Conservation (phyloP, 1,140 invertebrate genomes). For the Drepana arcuata region DNA sequence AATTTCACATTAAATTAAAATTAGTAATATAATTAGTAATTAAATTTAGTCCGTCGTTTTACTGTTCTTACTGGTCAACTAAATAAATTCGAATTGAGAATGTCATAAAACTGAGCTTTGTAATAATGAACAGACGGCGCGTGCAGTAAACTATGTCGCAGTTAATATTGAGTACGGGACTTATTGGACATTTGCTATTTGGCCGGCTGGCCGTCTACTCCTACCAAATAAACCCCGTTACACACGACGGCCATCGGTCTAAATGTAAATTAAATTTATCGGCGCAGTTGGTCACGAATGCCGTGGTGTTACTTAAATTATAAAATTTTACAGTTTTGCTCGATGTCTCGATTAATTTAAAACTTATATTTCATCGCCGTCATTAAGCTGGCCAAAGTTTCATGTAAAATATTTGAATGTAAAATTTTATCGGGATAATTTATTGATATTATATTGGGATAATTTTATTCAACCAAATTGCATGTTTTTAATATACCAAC, state of each 20-base stretch:
- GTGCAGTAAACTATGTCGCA: constrained; percentile 51
- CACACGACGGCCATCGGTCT: constrained; percentile 5
- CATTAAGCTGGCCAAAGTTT: too few relatives aligned
- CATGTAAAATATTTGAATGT: too few relatives aligned
- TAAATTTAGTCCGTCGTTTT: constrained; percentile 28
- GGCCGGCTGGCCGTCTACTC: constrained; percentile 11
- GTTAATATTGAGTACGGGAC: constrained; percentile 46
- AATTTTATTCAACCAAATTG: too few relatives aligned
- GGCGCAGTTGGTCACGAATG: not conserved
- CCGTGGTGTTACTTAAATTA: constrained; percentile 1
- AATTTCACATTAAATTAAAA: too few relatives aligned
- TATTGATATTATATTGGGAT: too few relatives aligned
- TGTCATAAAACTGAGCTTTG: constrained; percentile 51
- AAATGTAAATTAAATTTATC: constrained; percentile 2
- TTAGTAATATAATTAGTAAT: constrained; percentile 31
- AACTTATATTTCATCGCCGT: not conserved
- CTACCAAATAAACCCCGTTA: constrained; percentile 5
- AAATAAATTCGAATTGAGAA: constrained; percentile 50
- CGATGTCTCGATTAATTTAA: not conserved
- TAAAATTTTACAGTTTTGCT: not conserved
- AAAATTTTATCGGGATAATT: too few relatives aligned
- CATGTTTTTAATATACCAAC: too few relatives aligned
- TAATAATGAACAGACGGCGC: constrained; percentile 57
- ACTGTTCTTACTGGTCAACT: constrained; percentile 48
- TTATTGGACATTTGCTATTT: constrained; percentile 48